phyloP scores from a whole-genome alignment of 1,140 invertebrate species.

The Tetragnatha versicolor region DNA sequence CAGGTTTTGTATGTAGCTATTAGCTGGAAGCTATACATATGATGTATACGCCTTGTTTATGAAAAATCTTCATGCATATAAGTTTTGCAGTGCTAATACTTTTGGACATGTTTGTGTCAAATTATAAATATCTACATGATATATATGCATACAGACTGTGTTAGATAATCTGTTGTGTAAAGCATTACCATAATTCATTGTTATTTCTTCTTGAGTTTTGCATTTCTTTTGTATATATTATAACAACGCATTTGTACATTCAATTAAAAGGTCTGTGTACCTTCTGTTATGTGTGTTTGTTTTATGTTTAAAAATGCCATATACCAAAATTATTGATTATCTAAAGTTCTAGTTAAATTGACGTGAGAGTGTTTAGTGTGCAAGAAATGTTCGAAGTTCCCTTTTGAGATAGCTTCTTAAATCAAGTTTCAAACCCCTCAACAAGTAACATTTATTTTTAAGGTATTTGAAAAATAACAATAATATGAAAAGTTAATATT shows the following conservation, averaged over 20 bases:
- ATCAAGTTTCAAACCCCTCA: no score
- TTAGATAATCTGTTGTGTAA: slow-evolving; percentile 39
- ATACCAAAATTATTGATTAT: background rate
- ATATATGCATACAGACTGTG: slow-evolving; percentile 14
- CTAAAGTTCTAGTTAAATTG: no score
- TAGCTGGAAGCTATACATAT: slow-evolving; percentile 10
- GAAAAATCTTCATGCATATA: background rate
- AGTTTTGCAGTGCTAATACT: background rate
- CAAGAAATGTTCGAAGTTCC: no score
- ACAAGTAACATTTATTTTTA: no score
- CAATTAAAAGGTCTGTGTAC: background rate
- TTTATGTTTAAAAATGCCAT: background rate
- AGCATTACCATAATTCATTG: slow-evolving; percentile 26
- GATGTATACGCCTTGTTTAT: slow-evolving; percentile 14
- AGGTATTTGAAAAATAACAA: no score
- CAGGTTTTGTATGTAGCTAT: slow-evolving; percentile 49
- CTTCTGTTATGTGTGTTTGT: background rate
- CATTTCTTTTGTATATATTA: slow-evolving; percentile 5
- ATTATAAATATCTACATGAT: slow-evolving; percentile 6
- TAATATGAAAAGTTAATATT: no score
- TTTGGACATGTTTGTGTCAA: slow-evolving; percentile 6
- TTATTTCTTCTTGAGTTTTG: background rate
- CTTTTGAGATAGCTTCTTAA: no score
- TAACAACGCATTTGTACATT: background rate
- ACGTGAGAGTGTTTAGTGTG: no score